Evolutionary conservation across 2,113 vertebrate species (phyloP).

Genomic region (Fukomys damarensis): DNA sequence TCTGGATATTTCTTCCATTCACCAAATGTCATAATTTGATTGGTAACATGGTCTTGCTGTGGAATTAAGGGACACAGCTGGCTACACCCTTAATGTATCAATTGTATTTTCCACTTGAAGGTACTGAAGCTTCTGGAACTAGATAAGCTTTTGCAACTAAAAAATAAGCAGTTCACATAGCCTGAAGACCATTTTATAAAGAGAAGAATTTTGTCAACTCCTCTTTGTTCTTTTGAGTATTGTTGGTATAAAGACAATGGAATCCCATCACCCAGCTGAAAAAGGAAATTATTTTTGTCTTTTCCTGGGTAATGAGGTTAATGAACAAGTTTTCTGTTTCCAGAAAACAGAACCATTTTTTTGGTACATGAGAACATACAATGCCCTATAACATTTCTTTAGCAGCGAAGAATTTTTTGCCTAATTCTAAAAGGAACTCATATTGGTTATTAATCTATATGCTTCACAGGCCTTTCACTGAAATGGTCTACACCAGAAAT

Average conservation of each 20-base stretch:
- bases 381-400: slow-evolving; percentile 53
- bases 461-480: slow-evolving; percentile 54
- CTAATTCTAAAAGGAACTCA: slow-evolving; percentile 44
- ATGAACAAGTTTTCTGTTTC: slow-evolving; percentile 79
- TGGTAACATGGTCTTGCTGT: background rate
- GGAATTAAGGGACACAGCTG: slow-evolving; percentile 64
- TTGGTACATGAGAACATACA: slow-evolving; percentile 58
- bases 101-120: slow-evolving; percentile 76
- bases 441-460: slow-evolving; percentile 44
- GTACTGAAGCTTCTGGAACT: slow-evolving; percentile 84
- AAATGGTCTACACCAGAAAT: slow-evolving; percentile 38
- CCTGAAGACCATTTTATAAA: slow-evolving; percentile 75
- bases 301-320: slow-evolving; percentile 78
- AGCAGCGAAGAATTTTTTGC: slow-evolving; percentile 68
- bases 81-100: slow-evolving; percentile 64
- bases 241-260: slow-evolving; percentile 85
- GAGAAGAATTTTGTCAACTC: slow-evolving; percentile 82
- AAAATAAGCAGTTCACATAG: slow-evolving; percentile 85
- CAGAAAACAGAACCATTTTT: slow-evolving; percentile 62
- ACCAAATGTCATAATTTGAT: background rate
- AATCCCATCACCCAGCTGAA: slow-evolving; percentile 82
- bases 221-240: slow-evolving; percentile 81
- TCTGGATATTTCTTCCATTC: background rate
- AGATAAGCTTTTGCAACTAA: slow-evolving; percentile 86
- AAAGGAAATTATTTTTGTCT: slow-evolving; percentile 80